Percentiles rank a stretch among this genome's conserved stretches.
Conservation (phyloP, 2,888 invertebrate species). For the Sminthurides aquaticus region DNA sequence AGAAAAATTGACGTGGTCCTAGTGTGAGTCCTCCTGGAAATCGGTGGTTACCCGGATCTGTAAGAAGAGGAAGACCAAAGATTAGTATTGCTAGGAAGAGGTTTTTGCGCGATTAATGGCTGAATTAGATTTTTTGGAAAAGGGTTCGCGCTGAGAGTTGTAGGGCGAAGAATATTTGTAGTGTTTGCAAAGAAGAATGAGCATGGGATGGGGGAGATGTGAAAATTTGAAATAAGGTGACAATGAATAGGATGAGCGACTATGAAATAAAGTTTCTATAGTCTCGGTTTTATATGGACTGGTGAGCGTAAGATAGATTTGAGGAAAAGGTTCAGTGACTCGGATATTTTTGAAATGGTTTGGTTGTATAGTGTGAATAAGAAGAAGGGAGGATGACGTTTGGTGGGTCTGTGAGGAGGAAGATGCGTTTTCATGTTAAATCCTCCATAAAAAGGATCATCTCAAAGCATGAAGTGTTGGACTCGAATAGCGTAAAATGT, state of each 20-base stretch:
- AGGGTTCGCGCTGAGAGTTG: too few species aligned
- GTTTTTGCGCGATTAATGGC: too few species aligned
- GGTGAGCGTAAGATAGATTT: slow-evolving; percentile 4
- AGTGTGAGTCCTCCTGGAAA: slow-evolving; percentile 38
- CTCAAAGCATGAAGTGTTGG: slow-evolving; percentile 28
- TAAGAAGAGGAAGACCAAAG: not conserved
- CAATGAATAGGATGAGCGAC: too few species aligned
- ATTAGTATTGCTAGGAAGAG: not conserved
- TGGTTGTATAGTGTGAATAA: not conserved
- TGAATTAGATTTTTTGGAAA: too few species aligned
- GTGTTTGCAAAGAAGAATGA: too few species aligned
- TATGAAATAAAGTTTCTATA: too few species aligned
- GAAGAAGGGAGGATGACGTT: too few species aligned
- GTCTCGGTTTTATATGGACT: not conserved
- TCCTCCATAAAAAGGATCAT: slow-evolving; percentile 31
- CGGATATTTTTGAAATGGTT: not conserved
- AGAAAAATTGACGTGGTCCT: slow-evolving; percentile 36
- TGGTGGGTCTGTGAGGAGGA: too few species aligned
- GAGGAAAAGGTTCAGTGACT: slow-evolving; percentile 8
- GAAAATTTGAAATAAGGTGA: too few species aligned
- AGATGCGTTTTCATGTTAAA: slow-evolving; percentile 32
- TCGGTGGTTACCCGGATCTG: slow-evolving; percentile 36
- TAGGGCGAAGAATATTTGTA: too few species aligned
- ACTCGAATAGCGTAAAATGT: slow-evolving; percentile 28
- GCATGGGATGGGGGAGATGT: too few species aligned